phyloP scores from a whole-genome alignment of 2,888 invertebrate genomes.

The Temnothorax ravouxi region DNA sequence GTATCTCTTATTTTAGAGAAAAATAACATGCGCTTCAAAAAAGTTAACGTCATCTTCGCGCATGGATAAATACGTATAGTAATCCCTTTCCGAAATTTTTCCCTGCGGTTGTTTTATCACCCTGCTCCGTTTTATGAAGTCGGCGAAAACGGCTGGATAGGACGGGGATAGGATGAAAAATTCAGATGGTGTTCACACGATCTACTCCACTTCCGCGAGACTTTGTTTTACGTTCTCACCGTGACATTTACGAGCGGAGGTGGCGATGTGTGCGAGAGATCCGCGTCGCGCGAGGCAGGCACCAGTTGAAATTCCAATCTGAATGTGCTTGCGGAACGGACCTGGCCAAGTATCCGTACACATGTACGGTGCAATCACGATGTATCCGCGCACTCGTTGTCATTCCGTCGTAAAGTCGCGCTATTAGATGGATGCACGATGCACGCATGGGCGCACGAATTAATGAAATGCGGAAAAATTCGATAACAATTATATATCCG shows the following conservation, averaged over 20 bases:
- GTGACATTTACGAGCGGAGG: constrained; percentile 58
- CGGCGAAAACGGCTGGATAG: background rate
- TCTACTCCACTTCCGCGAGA: constrained; percentile 39
- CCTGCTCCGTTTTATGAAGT: constrained; percentile 22
- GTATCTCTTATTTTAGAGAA: background rate
- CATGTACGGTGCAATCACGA: background rate
- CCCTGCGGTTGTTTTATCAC: constrained; percentile 26
- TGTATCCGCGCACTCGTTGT: background rate
- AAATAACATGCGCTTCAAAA: background rate
- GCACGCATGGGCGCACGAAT: constrained; percentile 32
- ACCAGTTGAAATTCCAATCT: constrained; percentile 67
- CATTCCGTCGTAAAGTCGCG: constrained; percentile 49
- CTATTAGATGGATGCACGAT: constrained; percentile 62
- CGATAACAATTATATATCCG: constrained; percentile 35
- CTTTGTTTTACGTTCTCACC: constrained; percentile 60
- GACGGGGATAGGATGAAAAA: constrained; percentile 47
- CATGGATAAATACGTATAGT: background rate
- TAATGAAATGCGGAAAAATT: constrained; percentile 56
- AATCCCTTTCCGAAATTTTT: constrained; percentile 11
- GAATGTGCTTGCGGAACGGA: constrained; percentile 21
- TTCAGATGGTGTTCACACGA: constrained; percentile 57
- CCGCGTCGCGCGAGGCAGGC: background rate
- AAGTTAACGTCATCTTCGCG: background rate
- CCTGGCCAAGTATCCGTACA: background rate
- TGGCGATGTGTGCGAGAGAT: constrained; percentile 24